Conservation (phyloP, 2,888 invertebrate genomes). For the Alsophila aescularia region DNA sequence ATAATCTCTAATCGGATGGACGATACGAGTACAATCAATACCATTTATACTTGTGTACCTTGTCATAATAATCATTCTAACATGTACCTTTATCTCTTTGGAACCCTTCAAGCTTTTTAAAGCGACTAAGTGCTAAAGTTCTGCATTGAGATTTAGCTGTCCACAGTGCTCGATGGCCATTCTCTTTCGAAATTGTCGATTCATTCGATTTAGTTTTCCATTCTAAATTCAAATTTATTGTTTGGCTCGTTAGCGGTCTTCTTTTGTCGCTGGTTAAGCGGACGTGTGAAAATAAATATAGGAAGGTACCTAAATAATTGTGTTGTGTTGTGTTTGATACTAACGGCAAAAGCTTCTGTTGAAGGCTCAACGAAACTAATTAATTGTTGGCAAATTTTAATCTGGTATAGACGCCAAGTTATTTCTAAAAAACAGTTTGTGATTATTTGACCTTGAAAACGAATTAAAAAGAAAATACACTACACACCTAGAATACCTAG, state of each 20-base stretch:
- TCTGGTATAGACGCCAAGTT: too few species aligned
- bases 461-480: too few species aligned
- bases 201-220: conserved; percentile 77
- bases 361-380: too few species aligned
- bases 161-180: conserved; percentile 16
- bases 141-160: conserved; percentile 5
- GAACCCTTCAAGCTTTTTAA: not conserved
- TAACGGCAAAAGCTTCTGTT: too few species aligned
- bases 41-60: not conserved
- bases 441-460: too few species aligned
- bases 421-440: too few species aligned
- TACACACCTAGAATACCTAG: too few species aligned
- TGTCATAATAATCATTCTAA: not conserved
- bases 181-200: conserved; percentile 63
- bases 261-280: conserved; percentile 63
- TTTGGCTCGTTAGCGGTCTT: conserved; percentile 65
- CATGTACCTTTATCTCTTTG: too few species aligned
- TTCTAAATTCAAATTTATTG: conserved; percentile 68
- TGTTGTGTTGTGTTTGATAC: not conserved
- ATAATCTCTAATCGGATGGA: conserved; percentile 63
- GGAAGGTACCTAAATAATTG: not conserved
- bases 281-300: conserved; percentile 62
- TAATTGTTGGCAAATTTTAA: too few species aligned
- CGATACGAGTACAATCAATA: conserved; percentile 33
- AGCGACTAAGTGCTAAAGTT: conserved; percentile 6